Evolutionary conservation across 2,888 invertebrate species (phyloP).

Genomic region (Blastobasis lacticolella): DNA sequence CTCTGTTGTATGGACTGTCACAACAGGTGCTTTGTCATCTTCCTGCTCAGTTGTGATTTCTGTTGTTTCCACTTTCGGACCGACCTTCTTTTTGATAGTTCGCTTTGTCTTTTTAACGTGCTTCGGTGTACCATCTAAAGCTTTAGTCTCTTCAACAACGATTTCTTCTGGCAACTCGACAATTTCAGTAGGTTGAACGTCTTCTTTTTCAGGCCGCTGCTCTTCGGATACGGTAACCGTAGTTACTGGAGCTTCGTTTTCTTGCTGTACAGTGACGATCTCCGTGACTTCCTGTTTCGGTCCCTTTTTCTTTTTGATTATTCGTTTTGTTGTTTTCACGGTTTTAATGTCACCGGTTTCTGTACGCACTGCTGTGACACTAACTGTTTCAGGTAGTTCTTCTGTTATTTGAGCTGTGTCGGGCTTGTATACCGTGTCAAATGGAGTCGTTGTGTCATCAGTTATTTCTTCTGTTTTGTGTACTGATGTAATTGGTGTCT

Average conservation of each 20-base stretch:
- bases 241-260: conserved; percentile 20
- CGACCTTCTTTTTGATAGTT: conserved; percentile 16
- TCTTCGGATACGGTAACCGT: conserved; percentile 5
- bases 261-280: conserved; percentile 33
- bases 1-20: conserved; percentile 25
- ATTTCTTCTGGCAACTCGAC: conserved; percentile 21
- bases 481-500: conserved; percentile 40
- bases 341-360: conserved; percentile 17
- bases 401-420: conserved; percentile 28
- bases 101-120: conserved; percentile 23
- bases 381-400: conserved; percentile 15
- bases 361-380: conserved; percentile 21
- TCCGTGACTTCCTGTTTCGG: conserved; percentile 38
- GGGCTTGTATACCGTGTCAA: conserved; percentile 10
- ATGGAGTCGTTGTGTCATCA: conserved; percentile 6
- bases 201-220: not conserved
- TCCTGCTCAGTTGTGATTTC: not conserved
- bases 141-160: conserved; percentile 11
- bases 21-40: not conserved
- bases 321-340: conserved; percentile 27
- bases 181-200: conserved; percentile 19
- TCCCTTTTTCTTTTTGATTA: conserved; percentile 33
- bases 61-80: conserved; percentile 14
- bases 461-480: conserved; percentile 26
- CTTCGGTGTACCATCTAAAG: conserved; percentile 27